A percentile compares a stretch with the other conserved stretches of the same genome.
Conservation (phyloP, 2,888 invertebrate species). For the Rhorus exstirpatorius region DNA sequence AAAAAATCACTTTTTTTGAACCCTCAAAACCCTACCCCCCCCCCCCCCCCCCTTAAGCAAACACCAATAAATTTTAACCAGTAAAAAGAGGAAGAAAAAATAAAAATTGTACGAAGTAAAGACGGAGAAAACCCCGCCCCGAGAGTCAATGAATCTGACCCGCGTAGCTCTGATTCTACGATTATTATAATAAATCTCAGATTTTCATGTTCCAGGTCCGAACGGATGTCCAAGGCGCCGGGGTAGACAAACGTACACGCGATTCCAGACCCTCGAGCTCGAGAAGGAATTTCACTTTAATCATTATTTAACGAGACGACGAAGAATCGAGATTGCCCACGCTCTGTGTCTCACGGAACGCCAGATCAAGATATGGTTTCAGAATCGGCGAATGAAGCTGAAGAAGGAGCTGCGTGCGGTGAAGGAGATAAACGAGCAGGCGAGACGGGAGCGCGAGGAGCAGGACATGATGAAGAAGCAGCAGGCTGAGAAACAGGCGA, state of each 20-base stretch:
- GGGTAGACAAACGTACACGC: constrained; percentile 98
- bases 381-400: constrained; percentile 98
- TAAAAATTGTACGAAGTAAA: neutral
- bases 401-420: constrained; percentile 98
- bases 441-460: constrained; percentile 95
- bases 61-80: too few relatives aligned
- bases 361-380: constrained; percentile 99
- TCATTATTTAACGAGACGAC: constrained; percentile 97
- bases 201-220: constrained; percentile 91
- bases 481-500: constrained; percentile 95
- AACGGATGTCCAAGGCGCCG: constrained; percentile 97
- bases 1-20: too few relatives aligned
- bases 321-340: constrained; percentile 98
- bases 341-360: constrained; percentile 98
- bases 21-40: too few relatives aligned
- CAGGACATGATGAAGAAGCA: constrained; percentile 97
- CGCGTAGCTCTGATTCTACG: constrained; percentile 16
- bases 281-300: constrained; percentile 99
- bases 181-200: constrained; percentile 64
- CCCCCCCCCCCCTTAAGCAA: too few relatives aligned
- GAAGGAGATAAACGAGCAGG: constrained; percentile 98
- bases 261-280: constrained; percentile 98
- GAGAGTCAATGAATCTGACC: constrained; percentile 9
- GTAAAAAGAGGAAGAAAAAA: too few relatives aligned
- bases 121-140: neutral